Conservation (phyloP, 2,888 invertebrate genomes). For the Silvanus unidentatus region DNA sequence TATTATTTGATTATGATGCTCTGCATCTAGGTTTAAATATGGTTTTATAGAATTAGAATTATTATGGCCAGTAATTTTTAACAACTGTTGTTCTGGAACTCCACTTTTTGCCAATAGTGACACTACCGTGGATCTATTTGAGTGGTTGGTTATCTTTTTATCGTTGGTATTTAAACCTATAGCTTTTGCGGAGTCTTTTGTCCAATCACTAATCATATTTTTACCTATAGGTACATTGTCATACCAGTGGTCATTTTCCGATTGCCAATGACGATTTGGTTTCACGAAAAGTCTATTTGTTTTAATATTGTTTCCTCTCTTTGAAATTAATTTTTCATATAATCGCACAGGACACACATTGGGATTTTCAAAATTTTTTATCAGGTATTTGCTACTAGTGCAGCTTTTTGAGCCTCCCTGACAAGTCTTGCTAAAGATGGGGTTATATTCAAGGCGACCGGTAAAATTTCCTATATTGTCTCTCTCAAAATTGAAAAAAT, state of each 20-base stretch:
- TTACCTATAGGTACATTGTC: constrained; percentile 8
- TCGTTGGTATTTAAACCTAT: constrained; percentile 1
- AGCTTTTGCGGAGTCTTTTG: neutral
- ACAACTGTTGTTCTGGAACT: neutral
- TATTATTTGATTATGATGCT: constrained; percentile 1
- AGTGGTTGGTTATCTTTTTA: constrained; percentile 5
- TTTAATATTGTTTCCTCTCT: constrained; percentile 8
- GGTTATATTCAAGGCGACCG: constrained; percentile 7
- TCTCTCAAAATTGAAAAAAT: constrained; percentile 7
- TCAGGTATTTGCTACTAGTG: constrained; percentile 4
- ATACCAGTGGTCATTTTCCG: constrained; percentile 5
- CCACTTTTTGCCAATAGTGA: constrained; percentile 3
- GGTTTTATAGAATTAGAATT: constrained; percentile 1
- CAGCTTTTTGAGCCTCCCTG: constrained; percentile 8
- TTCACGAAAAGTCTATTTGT: constrained; percentile 9
- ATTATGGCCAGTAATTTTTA: neutral
- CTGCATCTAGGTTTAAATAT: constrained; percentile 1
- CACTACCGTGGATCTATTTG: neutral
- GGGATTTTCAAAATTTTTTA: constrained; percentile 6
- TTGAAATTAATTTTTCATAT: constrained; percentile 8
- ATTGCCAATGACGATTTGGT: constrained; percentile 6
- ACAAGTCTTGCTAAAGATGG: constrained; percentile 4
- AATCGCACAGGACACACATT: constrained; percentile 8
- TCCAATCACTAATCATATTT: constrained; percentile 5
- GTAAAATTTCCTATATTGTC: constrained; percentile 1